Evolutionary conservation across 2,797 vertebrate genomes (phyloP), one percentile per base, ranked within the genome.

Genomic region (Eleutherodactylus coqui): DNA sequence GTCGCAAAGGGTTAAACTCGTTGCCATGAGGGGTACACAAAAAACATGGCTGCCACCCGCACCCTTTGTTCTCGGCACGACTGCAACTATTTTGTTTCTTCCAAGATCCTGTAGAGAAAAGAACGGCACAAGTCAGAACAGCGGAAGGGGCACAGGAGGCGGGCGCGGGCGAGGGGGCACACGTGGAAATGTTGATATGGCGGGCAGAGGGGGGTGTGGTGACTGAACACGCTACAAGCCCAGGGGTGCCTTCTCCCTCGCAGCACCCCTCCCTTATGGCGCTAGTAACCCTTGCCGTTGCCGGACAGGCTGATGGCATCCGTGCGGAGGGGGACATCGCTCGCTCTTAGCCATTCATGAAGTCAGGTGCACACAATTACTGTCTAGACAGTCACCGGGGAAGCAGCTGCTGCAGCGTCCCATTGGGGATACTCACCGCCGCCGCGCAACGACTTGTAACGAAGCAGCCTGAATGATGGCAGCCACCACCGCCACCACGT

Each of bases 361-460:
- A 82, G 70, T 86, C 79, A 77, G 80, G 80, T 83, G 80, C 72
- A 73, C 62, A 53, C 80, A 72, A 87, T 79, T 70, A 77, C 80
- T 69, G 85, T 87, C 85, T 87, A 83, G 85, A 83, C 80, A 83
- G 75, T 70, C 85, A 72, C 80, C 51, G 32, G 79, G 70, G 78
- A 86, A 24, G 55, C 7, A 51, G 79, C 72, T 29, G 80, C 9
- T 64, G 41, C n/a, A 41, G 34, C 17, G 21, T 36, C n/a, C 77
- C 70, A n/a, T 5, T 3, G 29, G 51, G 82, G 38, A 45, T 9
- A 38, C 13, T 69, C 67, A 29, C 45, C 24, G n/a, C 75, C 53
- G 47, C 73, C 73, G n/a, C 69, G 36, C 70, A 83, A 75, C 51
- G n/a, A 51, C 53, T 79, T 3, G 47, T 53, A 34, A 67, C 32